A percentile compares a stretch with the other conserved stretches of the same genome.
Evolutionary conservation across 2,797 vertebrate genomes (phyloP).

Genomic region (Prunella strophiata): DNA sequence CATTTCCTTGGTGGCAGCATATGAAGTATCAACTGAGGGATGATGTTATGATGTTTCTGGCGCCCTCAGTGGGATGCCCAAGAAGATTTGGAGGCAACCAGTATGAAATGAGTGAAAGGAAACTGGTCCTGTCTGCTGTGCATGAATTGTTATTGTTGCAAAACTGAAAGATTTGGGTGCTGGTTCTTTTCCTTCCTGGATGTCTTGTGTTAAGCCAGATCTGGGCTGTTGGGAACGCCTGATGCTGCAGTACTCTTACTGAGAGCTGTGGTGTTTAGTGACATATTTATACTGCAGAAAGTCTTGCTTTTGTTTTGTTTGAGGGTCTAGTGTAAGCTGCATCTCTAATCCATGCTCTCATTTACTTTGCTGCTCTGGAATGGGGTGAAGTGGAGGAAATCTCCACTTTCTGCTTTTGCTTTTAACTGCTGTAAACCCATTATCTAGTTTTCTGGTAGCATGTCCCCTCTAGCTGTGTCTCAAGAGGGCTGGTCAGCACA

Average conservation of each 20-base stretch:
- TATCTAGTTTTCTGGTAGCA: not conserved
- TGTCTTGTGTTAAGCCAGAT: not conserved
- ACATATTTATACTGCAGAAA: not conserved
- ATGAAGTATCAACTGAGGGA: not conserved
- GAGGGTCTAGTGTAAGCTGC: not conserved
- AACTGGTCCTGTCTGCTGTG: not conserved
- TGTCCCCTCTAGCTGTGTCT: not conserved
- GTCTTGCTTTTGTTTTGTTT: conserved; percentile 11
- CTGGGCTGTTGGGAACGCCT: not conserved
- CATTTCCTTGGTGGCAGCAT: not conserved
- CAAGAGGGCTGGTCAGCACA: not conserved
- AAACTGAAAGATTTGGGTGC: not conserved
- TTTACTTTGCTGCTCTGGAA: not conserved
- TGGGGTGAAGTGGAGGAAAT: not conserved
- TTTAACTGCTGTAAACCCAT: not conserved
- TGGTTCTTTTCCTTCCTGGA: not conserved
- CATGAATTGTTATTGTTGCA: not conserved
- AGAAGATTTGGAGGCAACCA: not conserved
- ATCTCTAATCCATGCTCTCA: not conserved
- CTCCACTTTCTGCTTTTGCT: not conserved
- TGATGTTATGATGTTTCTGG: not conserved
- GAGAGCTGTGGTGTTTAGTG: not conserved
- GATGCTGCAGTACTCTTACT: not conserved
- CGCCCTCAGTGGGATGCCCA: not conserved
- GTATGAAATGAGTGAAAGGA: not conserved